Base-by-base conservation (phyloP, 53 echinoderm and acorn worm species). In the Antedon mediterranea region DNA sequence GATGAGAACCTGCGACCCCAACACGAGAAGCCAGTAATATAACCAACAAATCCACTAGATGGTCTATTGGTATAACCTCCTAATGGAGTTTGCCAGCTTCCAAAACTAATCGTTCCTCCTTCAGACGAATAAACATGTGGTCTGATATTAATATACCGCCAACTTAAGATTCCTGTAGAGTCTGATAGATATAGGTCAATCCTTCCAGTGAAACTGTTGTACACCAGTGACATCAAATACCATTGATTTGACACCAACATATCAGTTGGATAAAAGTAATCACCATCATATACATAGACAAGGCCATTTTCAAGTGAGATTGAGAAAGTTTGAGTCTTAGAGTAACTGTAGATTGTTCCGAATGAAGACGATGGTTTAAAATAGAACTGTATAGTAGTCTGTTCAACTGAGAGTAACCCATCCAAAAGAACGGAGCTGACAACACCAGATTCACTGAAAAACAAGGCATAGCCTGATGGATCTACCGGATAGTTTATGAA, bases 11-110 rank as follows among this genome's bases (percentile, higher is more conserved):
- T 79, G 30, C 70, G 32, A n/a, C 78, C 70, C 82, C 83, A 84
- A 33, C 90, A 71, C n/a, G 80, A 31, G 30, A 88, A 77, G 29
- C 81, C 81, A 44, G 84, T 84, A 11, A 88, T 74, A 43, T 84
- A 83, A 11, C 88, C 88, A 31, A 74, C 74, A 74, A 88, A 88
- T 4, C 41, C 33, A n/a, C 81, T 84, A 41, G 33, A 76, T 34
- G 88, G 88, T 0, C 33, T 3, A 3, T 76, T 18, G 2, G 81
- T 81, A 29, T 79, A 43, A 31, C 87, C 89, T 82, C 81, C 71
- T 4, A 71, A 34, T 44, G 93, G 93, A 26, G 88, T 71, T 73
- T 87, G 85, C 93, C 93, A 93, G 5, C 86, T 90, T 41, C 93
- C 93, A 28, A 93, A 73, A 28, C 93, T 86, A 34, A 93, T 73